Evolutionary conservation across 2,797 vertebrate species (phyloP).

Genomic region (Chrysocyon brachyurus): DNA sequence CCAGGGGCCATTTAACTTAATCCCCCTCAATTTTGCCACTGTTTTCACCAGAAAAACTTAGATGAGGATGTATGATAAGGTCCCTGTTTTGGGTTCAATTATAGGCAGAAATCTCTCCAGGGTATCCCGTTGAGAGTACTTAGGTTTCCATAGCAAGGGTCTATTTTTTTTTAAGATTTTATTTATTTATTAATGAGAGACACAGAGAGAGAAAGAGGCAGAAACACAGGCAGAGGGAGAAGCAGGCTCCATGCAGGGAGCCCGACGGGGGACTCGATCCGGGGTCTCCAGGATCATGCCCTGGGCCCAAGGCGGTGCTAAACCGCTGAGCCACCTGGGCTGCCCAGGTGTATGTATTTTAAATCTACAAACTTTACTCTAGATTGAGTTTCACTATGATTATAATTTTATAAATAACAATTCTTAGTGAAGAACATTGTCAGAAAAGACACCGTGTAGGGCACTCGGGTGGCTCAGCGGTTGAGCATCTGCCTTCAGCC

Average conservation of each 20-base stretch:
- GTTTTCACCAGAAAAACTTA: background rate
- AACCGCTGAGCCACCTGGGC: too few species aligned
- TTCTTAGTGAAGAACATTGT: background rate
- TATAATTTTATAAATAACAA: slow-evolving; percentile 21
- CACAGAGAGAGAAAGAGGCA: too few species aligned
- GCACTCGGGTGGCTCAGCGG: too few species aligned
- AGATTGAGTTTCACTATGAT: slow-evolving; percentile 4
- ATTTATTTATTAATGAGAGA: too few species aligned
- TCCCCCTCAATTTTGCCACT: background rate
- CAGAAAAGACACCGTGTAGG: background rate
- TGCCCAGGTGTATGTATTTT: background rate
- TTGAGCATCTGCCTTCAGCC: too few species aligned
- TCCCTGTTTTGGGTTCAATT: background rate
- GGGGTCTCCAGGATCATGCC: too few species aligned
- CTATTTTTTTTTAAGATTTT: background rate
- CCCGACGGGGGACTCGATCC: too few species aligned
- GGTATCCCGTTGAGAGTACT: background rate
- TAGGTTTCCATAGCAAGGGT: background rate
- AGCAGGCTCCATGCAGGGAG: too few species aligned
- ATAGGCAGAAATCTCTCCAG: background rate
- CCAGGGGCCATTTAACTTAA: background rate
- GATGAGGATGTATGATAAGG: background rate
- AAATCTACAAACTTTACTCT: background rate
- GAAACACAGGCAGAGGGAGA: too few species aligned
- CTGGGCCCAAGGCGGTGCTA: too few species aligned